phyloP scores from a whole-genome alignment of 2,888 invertebrate genomes.

The Periphyllus acericola region DNA sequence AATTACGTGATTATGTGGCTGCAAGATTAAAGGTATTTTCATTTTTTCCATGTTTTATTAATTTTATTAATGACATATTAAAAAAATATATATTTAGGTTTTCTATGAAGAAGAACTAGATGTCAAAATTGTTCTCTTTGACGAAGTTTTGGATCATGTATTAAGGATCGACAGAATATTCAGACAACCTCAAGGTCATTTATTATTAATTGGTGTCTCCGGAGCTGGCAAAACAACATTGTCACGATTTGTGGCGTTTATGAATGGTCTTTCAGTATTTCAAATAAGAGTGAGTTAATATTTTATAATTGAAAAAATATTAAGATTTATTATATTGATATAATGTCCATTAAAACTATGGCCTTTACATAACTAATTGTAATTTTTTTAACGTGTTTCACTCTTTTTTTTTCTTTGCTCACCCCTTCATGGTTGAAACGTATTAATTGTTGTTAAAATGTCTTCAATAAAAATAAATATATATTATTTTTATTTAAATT shows the following conservation, averaged over 20 bases:
- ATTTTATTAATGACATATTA: not conserved
- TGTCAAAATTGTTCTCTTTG: constrained; percentile 96
- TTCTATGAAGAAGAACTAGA: constrained; percentile 99
- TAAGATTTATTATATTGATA: not conserved
- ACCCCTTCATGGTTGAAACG: no score
- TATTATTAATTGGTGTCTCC: constrained; percentile 96
- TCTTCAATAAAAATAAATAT: no score
- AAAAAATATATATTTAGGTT: constrained; percentile 70
- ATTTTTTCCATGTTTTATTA: not conserved
- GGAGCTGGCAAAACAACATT: constrained; percentile 99
- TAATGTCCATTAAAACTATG: no score
- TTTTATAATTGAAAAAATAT: not conserved
- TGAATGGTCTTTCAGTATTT: constrained; percentile 99
- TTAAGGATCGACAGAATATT: constrained; percentile 98
- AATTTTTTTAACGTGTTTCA: no score
- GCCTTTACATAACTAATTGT: not conserved
- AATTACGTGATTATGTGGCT: constrained; percentile 94
- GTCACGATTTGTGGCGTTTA: constrained; percentile 99
- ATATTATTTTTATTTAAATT: no score
- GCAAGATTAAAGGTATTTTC: constrained; percentile 86
- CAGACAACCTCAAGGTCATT: constrained; percentile 98
- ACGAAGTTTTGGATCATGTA: constrained; percentile 99
- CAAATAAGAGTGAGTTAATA: constrained; percentile 86
- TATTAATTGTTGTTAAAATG: no score
- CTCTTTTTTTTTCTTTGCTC: no score